phyloP scores from a whole-genome alignment of 1,140 invertebrate species.

The Nebria ingens region DNA sequence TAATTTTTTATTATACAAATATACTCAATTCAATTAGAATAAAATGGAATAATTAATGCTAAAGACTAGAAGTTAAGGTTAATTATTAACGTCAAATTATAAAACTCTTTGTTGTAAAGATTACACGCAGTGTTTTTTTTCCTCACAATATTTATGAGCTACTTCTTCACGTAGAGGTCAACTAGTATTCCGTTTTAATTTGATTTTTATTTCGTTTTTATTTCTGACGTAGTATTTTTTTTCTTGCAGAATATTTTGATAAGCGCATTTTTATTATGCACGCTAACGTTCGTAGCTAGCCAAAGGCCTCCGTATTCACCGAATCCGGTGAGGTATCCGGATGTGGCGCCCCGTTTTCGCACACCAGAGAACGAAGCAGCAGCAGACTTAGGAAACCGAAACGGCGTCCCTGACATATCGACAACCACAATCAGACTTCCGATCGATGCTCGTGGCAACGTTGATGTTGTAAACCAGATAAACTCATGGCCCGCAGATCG shows the following conservation, averaged over 20 bases:
- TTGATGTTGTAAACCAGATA: background rate
- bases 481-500: background rate
- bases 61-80: too few species aligned
- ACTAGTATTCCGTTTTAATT: too few species aligned
- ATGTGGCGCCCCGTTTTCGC: background rate
- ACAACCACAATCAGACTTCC: conserved; percentile 2
- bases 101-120: too few species aligned
- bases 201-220: too few species aligned
- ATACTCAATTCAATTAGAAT: too few species aligned
- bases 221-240: too few species aligned
- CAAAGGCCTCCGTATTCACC: background rate
- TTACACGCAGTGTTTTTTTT: too few species aligned
- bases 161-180: too few species aligned
- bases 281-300: background rate
- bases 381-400: background rate
- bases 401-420: background rate
- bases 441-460: background rate
- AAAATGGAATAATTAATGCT: too few species aligned
- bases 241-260: background rate
- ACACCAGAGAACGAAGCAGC: background rate
- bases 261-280: background rate
- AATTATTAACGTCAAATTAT: too few species aligned
- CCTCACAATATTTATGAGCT: too few species aligned
- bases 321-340: background rate
- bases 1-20: too few species aligned